phyloP scores from a whole-genome alignment of 2,113 vertebrate genomes.

The Podilymbus podiceps region DNA sequence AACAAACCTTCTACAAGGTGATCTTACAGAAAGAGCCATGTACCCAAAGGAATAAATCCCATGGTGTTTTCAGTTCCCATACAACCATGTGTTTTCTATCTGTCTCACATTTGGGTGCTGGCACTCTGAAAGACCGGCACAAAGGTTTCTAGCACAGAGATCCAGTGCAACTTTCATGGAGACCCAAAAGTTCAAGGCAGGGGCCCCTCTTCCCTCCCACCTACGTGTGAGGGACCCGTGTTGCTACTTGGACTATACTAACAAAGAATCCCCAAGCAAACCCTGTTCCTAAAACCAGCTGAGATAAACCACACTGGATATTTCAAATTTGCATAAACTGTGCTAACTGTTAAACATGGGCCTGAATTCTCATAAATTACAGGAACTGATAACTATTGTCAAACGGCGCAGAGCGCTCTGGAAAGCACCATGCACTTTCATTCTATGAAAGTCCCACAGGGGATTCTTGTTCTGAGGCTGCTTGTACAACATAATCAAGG shows the following conservation, averaged over 20 bases:
- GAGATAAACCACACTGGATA: not conserved
- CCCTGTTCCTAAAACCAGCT: not conserved
- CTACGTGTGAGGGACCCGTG: fast-evolving
- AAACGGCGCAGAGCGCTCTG: not conserved
- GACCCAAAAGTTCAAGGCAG: not conserved
- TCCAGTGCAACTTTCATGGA: not conserved
- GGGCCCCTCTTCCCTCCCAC: not conserved
- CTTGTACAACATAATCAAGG: not conserved
- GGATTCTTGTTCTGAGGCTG: slow-evolving; percentile 27
- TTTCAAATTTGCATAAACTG: not conserved
- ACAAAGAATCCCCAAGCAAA: not conserved
- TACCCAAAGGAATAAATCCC: not conserved
- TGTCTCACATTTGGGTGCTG: not conserved
- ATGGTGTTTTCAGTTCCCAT: not conserved
- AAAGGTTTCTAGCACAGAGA: not conserved
- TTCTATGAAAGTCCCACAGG: not conserved
- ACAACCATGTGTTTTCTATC: not conserved
- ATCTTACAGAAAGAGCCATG: not conserved
- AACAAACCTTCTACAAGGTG: not conserved
- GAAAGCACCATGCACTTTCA: slow-evolving; percentile 41
- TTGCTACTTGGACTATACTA: not conserved
- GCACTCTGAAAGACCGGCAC: not conserved
- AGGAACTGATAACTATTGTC: not conserved
- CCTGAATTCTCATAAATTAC: slow-evolving; percentile 13
- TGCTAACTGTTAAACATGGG: not conserved